Conservation (phyloP, 2,888 invertebrate species). For the Tuta absoluta region DNA sequence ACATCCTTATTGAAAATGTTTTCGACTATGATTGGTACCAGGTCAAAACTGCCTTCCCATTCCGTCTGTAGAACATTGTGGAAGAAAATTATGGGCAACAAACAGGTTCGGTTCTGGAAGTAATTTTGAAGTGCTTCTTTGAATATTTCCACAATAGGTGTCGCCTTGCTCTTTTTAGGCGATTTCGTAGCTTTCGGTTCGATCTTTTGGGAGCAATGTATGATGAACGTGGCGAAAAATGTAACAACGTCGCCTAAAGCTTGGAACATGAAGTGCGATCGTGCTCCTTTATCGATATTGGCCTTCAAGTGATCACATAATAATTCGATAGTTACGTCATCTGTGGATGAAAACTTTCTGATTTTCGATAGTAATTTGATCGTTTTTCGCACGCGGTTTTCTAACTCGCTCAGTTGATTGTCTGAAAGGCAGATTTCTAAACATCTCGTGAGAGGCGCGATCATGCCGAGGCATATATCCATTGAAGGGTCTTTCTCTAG, state of each 20-base stretch:
- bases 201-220: conserved; percentile 82
- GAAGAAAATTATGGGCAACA: conserved; percentile 84
- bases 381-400: conserved; percentile 82
- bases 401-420: conserved; percentile 84
- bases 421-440: conserved; percentile 87
- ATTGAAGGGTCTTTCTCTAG: conserved; percentile 86
- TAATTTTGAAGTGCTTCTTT: conserved; percentile 79
- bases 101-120: conserved; percentile 83
- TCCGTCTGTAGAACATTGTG: conserved; percentile 83
- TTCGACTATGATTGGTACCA: conserved; percentile 81
- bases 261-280: conserved; percentile 83
- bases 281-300: conserved; percentile 83
- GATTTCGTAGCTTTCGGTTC: conserved; percentile 47
- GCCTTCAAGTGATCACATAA: conserved; percentile 80
- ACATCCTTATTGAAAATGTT: conserved; percentile 82
- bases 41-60: conserved; percentile 84
- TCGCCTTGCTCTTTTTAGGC: conserved; percentile 59
- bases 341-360: conserved; percentile 81
- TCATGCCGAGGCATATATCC: conserved; percentile 85
- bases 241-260: conserved; percentile 85
- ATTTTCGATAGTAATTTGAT: conserved; percentile 82
- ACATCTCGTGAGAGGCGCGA: conserved; percentile 84
- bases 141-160: conserved; percentile 73
- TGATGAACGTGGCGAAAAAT: conserved; percentile 83
- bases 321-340: conserved; percentile 77